Base-by-base conservation (phyloP, 2,797 vertebrate genomes). In the Phoxinus dragarum region DNA sequence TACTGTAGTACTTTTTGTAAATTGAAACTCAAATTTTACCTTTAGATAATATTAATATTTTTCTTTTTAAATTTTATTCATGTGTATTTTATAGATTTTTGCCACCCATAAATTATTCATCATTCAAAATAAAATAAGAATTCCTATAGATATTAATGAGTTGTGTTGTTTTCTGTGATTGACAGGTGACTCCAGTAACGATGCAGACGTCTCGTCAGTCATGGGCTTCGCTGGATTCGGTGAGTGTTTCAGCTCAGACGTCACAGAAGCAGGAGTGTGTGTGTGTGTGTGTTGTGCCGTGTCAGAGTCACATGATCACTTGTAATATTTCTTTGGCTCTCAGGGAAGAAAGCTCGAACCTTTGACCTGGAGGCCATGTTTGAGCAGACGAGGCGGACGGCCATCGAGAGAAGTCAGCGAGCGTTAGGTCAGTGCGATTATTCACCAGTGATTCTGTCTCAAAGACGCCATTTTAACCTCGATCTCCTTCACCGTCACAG, bases 341-440 rank as follows among this genome's bases (percentile, higher is more conserved):
- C 88, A 99, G 98, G 98, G 76, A 99, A 97, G 88, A 99, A 99
- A 90, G 98, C 98, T 23, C 96, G 98, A 27, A 99, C 97, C 0
- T 99, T 99, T 93, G 98, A 99, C 86, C 91, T 99, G 42, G 95
- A 97, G 87, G 97, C 98, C 52, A 97, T 99, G 94, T 99, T 99
- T 93, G 98, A 99, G 88, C 96, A 97, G 91, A 99, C 98, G 1
- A 95, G 98, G 74, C 96, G 98, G 86, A 99, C 98, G 21, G 98
- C 98, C 0, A 97, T 98, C 64, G 98, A 99, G 91, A 97, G 98
- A 90, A 99, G 97, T 93, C 96, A 96, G 54, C 96, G 91, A 42
- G 92, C 94, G 3, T 90, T 98, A 17, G 97, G 98, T 99, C 87
- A 93, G 93, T 88, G 79, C 0, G 6, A 0, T 66, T 8, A 34